phyloP scores from a whole-genome alignment of 2,888 invertebrate genomes.

The Erebia ligea region DNA sequence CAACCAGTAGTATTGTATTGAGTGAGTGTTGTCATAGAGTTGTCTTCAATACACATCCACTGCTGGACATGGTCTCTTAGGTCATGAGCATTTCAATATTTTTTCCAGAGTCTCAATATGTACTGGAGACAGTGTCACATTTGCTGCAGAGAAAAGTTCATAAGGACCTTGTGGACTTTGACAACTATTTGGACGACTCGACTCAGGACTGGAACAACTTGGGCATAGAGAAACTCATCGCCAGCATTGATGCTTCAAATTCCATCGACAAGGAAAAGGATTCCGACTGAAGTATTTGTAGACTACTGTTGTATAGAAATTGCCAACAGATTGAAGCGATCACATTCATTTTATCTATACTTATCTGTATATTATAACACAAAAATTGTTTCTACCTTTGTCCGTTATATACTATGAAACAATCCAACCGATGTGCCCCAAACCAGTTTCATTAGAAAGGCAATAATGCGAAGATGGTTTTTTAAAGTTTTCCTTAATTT shows the following conservation, averaged over 20 bases:
- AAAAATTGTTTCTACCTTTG: too few relatives aligned
- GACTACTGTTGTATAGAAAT: not conserved
- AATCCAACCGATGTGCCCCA: too few relatives aligned
- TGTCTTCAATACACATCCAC: too few relatives aligned
- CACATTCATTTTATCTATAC: not conserved
- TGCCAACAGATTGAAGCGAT: not conserved
- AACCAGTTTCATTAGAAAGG: too few relatives aligned
- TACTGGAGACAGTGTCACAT: constrained; percentile 86
- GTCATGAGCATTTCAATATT: constrained; percentile 13
- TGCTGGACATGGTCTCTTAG: too few relatives aligned
- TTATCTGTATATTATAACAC: not conserved
- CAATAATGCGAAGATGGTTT: too few relatives aligned
- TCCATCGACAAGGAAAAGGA: constrained; percentile 36
- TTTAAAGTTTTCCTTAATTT: too few relatives aligned
- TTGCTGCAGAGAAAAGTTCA: constrained; percentile 89
- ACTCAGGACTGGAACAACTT: constrained; percentile 94
- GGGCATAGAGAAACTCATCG: constrained; percentile 70
- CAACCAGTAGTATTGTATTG: too few relatives aligned
- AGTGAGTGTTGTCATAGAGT: too few relatives aligned
- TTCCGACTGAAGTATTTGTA: constrained; percentile 17
- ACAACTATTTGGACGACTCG: constrained; percentile 97
- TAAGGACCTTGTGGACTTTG: constrained; percentile 95
- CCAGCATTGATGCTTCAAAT: constrained; percentile 55
- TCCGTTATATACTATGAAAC: too few relatives aligned
- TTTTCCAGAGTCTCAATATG: constrained; percentile 70